Evolutionary conservation across 2,113 vertebrate species (phyloP).

Genomic region (human (Homo sapiens)): DNA sequence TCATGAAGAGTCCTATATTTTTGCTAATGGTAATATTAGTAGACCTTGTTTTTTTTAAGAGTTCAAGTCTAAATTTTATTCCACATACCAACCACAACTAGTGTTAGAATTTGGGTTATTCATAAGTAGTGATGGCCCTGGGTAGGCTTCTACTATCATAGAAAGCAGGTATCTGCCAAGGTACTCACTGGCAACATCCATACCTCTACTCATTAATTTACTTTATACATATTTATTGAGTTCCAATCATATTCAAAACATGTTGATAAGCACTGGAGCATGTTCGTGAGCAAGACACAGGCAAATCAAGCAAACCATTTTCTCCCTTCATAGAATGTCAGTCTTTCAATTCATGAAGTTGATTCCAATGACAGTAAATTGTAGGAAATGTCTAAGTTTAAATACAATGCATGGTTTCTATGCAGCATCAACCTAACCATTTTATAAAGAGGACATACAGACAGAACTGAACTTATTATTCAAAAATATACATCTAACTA

Average conservation of each 20-base stretch:
- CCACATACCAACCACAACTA: neutral
- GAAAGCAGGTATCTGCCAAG: neutral
- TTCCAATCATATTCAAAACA: neutral
- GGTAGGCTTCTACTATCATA: rapidly evolving
- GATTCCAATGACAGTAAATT: neutral
- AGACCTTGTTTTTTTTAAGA: neutral
- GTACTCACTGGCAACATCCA: neutral
- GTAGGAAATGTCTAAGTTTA: neutral
- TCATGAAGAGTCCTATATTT: neutral
- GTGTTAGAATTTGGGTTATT: neutral
- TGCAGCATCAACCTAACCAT: neutral
- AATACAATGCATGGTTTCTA: neutral
- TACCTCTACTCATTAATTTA: neutral
- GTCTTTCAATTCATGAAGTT: neutral
- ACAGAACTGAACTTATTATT: neutral
- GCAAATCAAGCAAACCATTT: neutral
- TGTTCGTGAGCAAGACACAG: neutral
- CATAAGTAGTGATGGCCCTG: neutral
- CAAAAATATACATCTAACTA: neutral
- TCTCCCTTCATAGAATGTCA: neutral
- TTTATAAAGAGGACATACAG: neutral
- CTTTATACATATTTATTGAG: neutral
- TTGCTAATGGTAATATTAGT: neutral
- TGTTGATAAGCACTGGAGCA: neutral
- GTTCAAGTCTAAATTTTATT: neutral